These are phyloP conservation scores for Trisateles emortualis DNA, from an alignment of 2,888 invertebrate species.

Conservation along the genomic window DNA sequence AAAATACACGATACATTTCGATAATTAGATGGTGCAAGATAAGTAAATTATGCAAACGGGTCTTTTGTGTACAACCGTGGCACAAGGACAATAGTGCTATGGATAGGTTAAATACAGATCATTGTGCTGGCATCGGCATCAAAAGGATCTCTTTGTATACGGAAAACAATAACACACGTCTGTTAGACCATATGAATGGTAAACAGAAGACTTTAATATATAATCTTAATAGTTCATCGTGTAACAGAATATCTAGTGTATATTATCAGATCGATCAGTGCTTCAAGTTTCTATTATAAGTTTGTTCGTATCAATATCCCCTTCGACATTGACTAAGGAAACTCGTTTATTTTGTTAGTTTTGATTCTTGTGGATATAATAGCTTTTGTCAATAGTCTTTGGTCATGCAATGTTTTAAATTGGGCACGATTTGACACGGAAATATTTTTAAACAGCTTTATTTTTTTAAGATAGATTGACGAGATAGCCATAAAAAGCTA, in stretches of 20 bases:
- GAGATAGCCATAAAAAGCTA: too few relatives aligned
- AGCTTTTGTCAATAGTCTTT: conserved; percentile 37
- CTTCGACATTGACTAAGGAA: conserved; percentile 40
- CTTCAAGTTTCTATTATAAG: conserved; percentile 34
- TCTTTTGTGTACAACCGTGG: conserved; percentile 66
- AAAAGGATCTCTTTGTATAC: conserved; percentile 76
- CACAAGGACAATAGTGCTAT: conserved; percentile 73
- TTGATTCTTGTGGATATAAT: conserved; percentile 52
- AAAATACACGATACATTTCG: conserved; percentile 42
- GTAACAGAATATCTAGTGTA: conserved; percentile 35
- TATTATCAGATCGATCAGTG: conserved; percentile 33
- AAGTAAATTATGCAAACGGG: conserved; percentile 74
- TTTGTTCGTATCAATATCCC: conserved; percentile 41
- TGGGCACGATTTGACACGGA: conserved; percentile 26
- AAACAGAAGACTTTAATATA: conserved; percentile 48
- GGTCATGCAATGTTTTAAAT: conserved; percentile 35
- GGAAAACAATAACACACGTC: conserved; percentile 74
- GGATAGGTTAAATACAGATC: conserved; percentile 74
- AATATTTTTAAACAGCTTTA: conserved; percentile 13
- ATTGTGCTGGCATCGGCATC: conserved; percentile 71
- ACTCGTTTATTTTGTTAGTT: conserved; percentile 50
- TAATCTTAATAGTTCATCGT: conserved; percentile 48
- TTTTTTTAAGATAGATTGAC: too few relatives aligned
- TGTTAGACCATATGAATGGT: conserved; percentile 56
- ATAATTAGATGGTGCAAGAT: conserved; percentile 66